Percentiles rank a stretch among this genome's conserved stretches.
These are phyloP conservation scores for Coendou prehensilis DNA, from an alignment of 2,797 vertebrate genomes.

Conservation along the genomic window DNA sequence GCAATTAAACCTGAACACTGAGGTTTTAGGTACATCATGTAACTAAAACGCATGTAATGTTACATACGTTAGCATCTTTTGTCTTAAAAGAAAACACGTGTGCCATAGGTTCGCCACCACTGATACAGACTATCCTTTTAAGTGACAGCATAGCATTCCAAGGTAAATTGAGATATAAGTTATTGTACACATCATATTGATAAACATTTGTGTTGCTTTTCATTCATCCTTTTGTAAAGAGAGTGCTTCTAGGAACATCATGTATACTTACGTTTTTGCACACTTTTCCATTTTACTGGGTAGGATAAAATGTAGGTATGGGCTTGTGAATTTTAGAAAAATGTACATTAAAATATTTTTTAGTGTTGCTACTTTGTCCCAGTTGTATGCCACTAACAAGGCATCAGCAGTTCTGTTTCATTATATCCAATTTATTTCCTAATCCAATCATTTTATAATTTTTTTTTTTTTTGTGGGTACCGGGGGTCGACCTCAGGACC, in stretches of 20 bases:
- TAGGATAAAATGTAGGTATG: constrained; percentile 15
- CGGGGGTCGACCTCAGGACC: too few species aligned
- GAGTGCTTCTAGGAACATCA: neutral
- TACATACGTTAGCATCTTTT: neutral
- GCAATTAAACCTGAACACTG: neutral
- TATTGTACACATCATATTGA: constrained; percentile 28
- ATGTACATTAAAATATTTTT: neutral
- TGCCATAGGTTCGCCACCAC: neutral
- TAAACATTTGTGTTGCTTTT: constrained; percentile 46
- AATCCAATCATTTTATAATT: neutral
- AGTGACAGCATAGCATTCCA: constrained; percentile 48
- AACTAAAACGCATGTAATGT: too few species aligned
- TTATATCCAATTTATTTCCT: constrained; percentile 13
- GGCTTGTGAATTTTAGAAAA: constrained; percentile 37
- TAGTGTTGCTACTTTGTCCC: neutral
- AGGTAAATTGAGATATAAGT: constrained; percentile 16
- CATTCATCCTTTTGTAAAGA: constrained; percentile 33
- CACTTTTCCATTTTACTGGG: constrained; percentile 43
- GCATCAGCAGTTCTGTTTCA: neutral
- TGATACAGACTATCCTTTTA: constrained; percentile 6
- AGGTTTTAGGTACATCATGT: neutral
- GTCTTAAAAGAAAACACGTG: neutral
- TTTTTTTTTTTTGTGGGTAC: neutral
- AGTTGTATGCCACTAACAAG: neutral
- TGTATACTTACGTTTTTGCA: neutral